A percentile compares a stretch with the other conserved stretches of the same genome.
phyloP scores from a whole-genome alignment of 1,140 invertebrate genomes.

The Pachyrhynchus sulphureomaculatus region DNA sequence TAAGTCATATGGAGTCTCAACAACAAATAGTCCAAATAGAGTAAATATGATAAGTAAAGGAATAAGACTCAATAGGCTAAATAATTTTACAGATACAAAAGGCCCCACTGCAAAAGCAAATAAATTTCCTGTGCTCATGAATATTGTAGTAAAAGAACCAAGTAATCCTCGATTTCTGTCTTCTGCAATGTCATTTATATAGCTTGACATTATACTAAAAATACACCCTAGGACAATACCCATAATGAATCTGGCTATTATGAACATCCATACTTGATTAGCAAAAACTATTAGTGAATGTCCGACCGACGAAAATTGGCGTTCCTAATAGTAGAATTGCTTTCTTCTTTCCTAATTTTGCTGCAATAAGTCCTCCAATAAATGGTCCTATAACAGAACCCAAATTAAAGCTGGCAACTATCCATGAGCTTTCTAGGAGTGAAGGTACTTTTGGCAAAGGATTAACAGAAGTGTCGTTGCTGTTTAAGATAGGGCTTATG shows the following conservation, averaged over 20 bases:
- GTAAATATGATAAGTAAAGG: conserved; percentile 56
- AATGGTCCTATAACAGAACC: no score
- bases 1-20: conserved; percentile 70
- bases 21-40: conserved; percentile 54
- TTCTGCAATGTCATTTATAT: conserved; percentile 56
- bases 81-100: conserved; percentile 56
- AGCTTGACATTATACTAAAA: conserved; percentile 55
- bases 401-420: no score
- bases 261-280: no score
- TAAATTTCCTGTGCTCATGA: conserved; percentile 27
- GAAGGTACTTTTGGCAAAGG: no score
- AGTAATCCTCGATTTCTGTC: conserved; percentile 38
- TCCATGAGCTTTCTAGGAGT: no score
- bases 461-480: no score
- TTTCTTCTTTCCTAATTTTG: no score
- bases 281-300: no score
- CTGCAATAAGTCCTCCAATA: no score
- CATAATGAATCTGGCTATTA: conserved; percentile 51
- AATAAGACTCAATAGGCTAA: conserved; percentile 54
- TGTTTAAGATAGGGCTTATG: no score
- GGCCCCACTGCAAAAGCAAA: conserved; percentile 61
- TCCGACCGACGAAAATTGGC: no score
- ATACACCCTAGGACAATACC: conserved; percentile 52
- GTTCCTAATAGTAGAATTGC: no score
- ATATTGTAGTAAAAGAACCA: conserved; percentile 66